Evolutionary conservation across 2,113 vertebrate species (phyloP).

Genomic region (Ceuthmochares aereus): DNA sequence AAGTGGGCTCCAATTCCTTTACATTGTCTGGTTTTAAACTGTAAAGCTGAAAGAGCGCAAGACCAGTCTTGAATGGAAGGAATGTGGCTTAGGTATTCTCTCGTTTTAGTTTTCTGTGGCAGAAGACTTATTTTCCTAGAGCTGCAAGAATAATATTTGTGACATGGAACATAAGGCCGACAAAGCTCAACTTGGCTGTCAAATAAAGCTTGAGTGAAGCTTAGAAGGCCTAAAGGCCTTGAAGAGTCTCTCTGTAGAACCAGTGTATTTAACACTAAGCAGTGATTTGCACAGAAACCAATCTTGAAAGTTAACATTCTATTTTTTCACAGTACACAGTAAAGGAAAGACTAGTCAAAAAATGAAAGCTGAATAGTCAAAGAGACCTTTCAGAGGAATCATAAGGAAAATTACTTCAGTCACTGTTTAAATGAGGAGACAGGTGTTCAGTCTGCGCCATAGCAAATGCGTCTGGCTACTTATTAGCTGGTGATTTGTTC

Average conservation of each 20-base stretch:
- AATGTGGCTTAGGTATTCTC: not conserved
- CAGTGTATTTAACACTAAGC: accelerated
- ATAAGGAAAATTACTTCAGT: not conserved
- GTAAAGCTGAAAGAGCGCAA: not conserved
- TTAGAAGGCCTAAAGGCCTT: not conserved
- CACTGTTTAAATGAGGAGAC: not conserved
- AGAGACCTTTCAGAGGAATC: not conserved
- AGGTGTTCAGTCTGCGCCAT: not conserved
- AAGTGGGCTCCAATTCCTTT: not conserved
- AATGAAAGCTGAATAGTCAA: not conserved
- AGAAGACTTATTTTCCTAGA: not conserved
- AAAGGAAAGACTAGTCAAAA: not conserved
- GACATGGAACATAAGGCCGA: not conserved
- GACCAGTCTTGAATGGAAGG: not conserved
- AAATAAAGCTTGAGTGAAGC: not conserved
- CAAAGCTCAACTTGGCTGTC: not conserved
- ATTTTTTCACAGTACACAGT: not conserved
- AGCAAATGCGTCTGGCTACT: not conserved
- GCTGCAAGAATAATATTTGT: not conserved
- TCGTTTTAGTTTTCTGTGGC: not conserved
- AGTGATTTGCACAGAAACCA: not conserved
- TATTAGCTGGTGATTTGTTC: not conserved
- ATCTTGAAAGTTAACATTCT: not conserved
- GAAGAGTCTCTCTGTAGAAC: not conserved
- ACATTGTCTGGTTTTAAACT: not conserved